Evolutionary conservation across 2,888 invertebrate species (phyloP).

Genomic region (Clunio marinus): DNA sequence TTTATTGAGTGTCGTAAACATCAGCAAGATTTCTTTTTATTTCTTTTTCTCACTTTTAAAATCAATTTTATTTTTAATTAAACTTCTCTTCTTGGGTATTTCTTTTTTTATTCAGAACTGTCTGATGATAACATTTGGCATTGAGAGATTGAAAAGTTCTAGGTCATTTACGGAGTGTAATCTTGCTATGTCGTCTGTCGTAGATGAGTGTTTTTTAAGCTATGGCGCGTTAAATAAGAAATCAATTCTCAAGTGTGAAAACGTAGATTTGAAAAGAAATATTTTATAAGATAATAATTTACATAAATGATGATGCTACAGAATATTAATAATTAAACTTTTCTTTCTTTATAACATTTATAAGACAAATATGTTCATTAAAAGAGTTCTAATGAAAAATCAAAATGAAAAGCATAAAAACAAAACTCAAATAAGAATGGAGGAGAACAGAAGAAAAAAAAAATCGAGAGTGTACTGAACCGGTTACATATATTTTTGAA

Average conservation of each 20-base stretch:
- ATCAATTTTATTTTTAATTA: slow-evolving; percentile 4
- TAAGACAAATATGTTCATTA: neutral
- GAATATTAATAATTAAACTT: neutral
- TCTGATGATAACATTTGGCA: slow-evolving; percentile 10
- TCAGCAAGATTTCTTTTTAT: no score
- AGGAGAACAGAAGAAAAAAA: neutral
- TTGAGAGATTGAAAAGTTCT: slow-evolving; percentile 10
- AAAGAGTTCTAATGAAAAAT: neutral
- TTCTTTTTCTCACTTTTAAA: neutral
- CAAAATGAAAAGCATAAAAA: neutral
- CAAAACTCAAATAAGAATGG: neutral
- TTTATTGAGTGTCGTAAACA: no score
- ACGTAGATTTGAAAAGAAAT: no score
- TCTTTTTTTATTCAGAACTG: neutral
- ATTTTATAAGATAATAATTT: no score
- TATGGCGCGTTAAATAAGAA: slow-evolving; percentile 6
- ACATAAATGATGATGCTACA: no score
- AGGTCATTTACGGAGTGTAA: slow-evolving; percentile 7
- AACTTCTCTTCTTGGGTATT: neutral
- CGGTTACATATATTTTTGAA: neutral
- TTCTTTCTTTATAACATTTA: neutral
- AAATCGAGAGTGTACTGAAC: neutral
- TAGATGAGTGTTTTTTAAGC: neutral
- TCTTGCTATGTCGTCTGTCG: neutral
- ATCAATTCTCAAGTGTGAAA: neutral